Conservation (phyloP, 2,113 vertebrate species). For the Vicugna pacos region DNA sequence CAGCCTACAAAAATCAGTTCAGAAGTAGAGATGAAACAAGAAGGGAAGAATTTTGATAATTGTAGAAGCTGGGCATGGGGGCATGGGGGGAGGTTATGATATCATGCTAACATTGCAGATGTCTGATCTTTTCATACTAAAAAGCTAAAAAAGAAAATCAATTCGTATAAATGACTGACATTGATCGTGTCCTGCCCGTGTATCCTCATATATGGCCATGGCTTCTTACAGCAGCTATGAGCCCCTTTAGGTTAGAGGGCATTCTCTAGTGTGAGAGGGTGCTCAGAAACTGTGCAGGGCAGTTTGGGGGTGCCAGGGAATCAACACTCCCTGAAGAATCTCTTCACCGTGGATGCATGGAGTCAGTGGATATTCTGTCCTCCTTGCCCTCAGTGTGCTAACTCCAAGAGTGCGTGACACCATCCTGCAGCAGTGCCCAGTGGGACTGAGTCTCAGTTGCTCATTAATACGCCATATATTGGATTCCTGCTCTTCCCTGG, state of each 20-base stretch:
- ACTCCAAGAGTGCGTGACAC: not conserved
- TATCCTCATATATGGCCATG: not conserved
- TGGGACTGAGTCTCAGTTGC: not conserved
- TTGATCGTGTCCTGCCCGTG: not conserved
- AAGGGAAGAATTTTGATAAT: not conserved
- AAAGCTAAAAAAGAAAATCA: conserved; percentile 13
- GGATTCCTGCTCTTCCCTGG: not conserved
- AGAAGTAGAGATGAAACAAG: not conserved
- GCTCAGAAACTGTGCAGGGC: not conserved
- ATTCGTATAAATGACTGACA: not conserved
- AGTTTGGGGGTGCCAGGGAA: not conserved
- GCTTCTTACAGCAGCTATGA: not conserved
- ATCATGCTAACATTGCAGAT: not conserved
- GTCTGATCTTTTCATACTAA: not conserved
- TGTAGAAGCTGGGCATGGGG: not conserved
- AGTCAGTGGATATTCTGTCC: not conserved
- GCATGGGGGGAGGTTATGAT: not conserved
- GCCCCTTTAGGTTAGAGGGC: not conserved
- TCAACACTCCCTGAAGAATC: not conserved
- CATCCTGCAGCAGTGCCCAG: not conserved
- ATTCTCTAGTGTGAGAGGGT: not conserved
- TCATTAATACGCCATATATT: not conserved
- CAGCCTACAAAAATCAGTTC: not conserved
- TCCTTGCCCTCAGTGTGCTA: not conserved
- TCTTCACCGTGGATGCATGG: not conserved